phyloP scores from a whole-genome alignment of 2,888 invertebrate species.

The Euzetes globulus region DNA sequence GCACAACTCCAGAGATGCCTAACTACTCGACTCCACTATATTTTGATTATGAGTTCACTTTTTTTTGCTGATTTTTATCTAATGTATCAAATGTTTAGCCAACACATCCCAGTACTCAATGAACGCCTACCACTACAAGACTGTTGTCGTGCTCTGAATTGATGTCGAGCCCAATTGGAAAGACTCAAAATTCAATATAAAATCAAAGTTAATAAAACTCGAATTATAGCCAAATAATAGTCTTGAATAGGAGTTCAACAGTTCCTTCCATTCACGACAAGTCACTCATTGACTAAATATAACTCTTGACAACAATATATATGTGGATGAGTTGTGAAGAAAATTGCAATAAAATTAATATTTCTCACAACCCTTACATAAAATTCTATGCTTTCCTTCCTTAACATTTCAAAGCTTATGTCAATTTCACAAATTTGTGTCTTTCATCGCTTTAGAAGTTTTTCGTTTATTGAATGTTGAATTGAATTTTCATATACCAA shows the following conservation, averaged over 20 bases:
- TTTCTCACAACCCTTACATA: not conserved
- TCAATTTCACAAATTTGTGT: no score
- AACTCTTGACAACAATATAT: not conserved
- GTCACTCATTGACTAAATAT: not conserved
- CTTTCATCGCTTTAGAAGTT: no score
- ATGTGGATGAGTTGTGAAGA: not conserved
- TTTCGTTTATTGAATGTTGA: no score
- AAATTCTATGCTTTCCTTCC: not conserved
- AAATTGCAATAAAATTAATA: not conserved
- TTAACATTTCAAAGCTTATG: no score
- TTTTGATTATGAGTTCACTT: conserved; percentile 1
- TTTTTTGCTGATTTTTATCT: not conserved
- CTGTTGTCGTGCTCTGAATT: no score
- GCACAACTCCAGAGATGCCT: not conserved
- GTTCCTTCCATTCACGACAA: not conserved
- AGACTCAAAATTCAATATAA: not conserved
- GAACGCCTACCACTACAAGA: not conserved
- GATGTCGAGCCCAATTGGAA: not conserved
- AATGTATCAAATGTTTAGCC: not conserved
- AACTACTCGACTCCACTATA: not conserved
- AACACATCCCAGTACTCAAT: not conserved
- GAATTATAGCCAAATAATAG: not conserved
- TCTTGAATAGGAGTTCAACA: not conserved
- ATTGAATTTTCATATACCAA: no score
- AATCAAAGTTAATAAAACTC: not conserved